Evolutionary conservation across 2,113 vertebrate genomes (phyloP).

Genomic region (Chauna torquata): DNA sequence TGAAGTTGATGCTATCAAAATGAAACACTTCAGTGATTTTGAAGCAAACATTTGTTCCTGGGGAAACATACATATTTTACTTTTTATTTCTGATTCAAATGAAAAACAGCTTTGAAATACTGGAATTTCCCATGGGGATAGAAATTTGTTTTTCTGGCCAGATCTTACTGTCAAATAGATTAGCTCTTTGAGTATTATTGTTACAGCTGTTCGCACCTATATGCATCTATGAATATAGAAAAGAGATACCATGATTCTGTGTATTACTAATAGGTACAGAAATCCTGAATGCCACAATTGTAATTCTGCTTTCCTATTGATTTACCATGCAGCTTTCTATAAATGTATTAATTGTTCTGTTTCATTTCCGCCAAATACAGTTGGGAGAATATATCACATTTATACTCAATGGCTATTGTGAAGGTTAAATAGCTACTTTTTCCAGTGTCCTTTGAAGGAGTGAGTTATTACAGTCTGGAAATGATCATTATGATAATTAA

Average conservation of each 20-base stretch:
- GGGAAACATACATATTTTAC: background rate
- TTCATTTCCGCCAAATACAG: background rate
- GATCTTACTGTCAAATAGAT: background rate
- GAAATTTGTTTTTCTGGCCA: background rate
- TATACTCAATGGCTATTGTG: background rate
- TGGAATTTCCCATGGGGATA: background rate
- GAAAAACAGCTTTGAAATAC: slow-evolving; percentile 31
- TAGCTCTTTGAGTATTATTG: background rate
- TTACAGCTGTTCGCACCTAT: background rate
- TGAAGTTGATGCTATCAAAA: slow-evolving; percentile 17
- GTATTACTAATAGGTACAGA: background rate
- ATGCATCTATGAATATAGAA: background rate
- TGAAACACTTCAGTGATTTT: slow-evolving; percentile 56
- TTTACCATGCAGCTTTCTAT: background rate
- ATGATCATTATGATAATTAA: background rate
- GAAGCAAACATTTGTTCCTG: background rate
- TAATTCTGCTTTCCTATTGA: background rate
- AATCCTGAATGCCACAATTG: background rate
- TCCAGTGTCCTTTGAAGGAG: background rate
- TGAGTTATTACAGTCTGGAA: background rate
- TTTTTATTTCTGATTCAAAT: slow-evolving; percentile 1
- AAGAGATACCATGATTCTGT: background rate
- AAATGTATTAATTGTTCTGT: background rate
- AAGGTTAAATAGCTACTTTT: background rate
- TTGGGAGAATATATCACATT: background rate